These are phyloP conservation scores for Corynorhinus townsendii DNA, from an alignment of 2,113 vertebrate genomes.

Conservation along the genomic window DNA sequence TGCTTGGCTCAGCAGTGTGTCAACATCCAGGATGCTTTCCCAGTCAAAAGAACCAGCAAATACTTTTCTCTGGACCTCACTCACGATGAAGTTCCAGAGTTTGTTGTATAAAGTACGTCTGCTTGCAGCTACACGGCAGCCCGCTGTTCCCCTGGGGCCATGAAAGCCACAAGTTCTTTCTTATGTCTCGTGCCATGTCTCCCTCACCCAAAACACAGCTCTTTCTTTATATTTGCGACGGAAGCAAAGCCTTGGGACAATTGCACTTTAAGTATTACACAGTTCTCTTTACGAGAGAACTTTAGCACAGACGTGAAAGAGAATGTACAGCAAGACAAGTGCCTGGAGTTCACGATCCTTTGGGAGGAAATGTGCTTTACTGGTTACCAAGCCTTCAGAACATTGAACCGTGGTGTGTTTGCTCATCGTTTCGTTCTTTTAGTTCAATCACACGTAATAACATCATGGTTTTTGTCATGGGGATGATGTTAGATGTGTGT, in stretches of 20 bases:
- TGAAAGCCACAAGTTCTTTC: constrained; percentile 21
- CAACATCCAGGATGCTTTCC: constrained; percentile 87
- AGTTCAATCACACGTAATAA: background rate
- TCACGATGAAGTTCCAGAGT: constrained; percentile 94
- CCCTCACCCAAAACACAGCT: constrained; percentile 37
- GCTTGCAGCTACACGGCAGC: background rate
- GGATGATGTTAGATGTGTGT: background rate
- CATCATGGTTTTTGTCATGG: background rate
- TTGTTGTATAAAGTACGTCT: constrained; percentile 87
- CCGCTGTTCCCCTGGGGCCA: background rate
- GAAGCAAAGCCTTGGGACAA: constrained; percentile 50
- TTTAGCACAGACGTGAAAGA: background rate
- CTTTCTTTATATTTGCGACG: constrained; percentile 55
- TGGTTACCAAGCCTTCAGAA: constrained; percentile 8
- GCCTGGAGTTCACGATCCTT: background rate
- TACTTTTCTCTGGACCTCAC: constrained; percentile 97
- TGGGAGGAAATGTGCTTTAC: background rate
- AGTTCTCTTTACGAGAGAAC: too few relatives aligned
- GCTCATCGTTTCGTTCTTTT: background rate
- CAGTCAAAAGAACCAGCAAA: constrained; percentile 97
- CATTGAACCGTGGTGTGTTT: background rate
- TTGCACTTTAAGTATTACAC: constrained; percentile 50
- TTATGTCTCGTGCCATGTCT: constrained; percentile 58
- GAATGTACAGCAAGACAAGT: constrained; percentile 12
- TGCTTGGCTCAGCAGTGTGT: constrained; percentile 90